A percentile compares a stretch with the other conserved stretches of the same genome.
Conservation (phyloP, 2,888 invertebrate species). For the Galerucella nymphaeae region DNA sequence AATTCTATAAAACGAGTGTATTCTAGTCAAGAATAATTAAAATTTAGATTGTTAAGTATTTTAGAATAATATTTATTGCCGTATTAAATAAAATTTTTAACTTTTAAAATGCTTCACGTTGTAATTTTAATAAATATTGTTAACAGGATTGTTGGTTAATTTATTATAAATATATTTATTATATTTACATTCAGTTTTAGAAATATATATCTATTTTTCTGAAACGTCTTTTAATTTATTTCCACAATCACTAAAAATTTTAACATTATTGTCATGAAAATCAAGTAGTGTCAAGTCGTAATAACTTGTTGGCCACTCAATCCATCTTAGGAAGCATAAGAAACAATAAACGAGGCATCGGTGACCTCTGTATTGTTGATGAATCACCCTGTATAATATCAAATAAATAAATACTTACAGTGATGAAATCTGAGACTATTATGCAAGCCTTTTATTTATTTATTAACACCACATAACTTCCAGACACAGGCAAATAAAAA, state of each 20-base stretch:
- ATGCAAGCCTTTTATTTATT: too few species aligned
- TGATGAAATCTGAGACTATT: too few species aligned
- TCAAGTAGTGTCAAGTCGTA: too few species aligned
- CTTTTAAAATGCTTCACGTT: constrained; percentile 6
- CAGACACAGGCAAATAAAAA: too few species aligned
- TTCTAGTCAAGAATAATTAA: constrained; percentile 57
- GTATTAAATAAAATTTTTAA: constrained; percentile 16
- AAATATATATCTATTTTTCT: constrained; percentile 17
- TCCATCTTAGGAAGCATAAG: too few species aligned
- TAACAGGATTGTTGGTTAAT: constrained; percentile 10
- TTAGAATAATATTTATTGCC: constrained; percentile 17
- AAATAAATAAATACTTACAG: too few species aligned
- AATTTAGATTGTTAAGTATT: constrained; percentile 18
- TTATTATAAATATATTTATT: constrained; percentile 6
- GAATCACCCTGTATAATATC: too few species aligned
- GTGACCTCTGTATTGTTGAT: too few species aligned
- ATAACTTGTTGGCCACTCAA: too few species aligned
- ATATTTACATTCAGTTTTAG: neutral
- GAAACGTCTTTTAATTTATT: neutral
- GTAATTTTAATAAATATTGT: constrained; percentile 9
- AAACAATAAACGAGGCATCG: too few species aligned
- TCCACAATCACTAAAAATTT: neutral
- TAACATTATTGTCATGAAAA: neutral
- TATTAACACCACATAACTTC: too few species aligned
- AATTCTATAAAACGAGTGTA: constrained; percentile 59